Base-by-base conservation (phyloP, 2,797 vertebrate species). In the Sebastolobus altivelis region DNA sequence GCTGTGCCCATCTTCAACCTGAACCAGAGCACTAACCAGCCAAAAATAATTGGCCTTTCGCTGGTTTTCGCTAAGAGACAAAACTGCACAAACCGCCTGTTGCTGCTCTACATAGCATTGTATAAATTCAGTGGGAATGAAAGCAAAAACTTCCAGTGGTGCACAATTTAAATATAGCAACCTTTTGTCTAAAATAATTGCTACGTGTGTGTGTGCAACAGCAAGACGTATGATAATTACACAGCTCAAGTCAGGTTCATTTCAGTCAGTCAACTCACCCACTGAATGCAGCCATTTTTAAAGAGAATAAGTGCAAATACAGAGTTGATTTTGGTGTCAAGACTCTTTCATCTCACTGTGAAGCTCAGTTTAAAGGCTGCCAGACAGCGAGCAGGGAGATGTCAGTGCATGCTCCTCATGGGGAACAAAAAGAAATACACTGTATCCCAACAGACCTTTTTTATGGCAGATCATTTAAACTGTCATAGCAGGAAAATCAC, bases 101-200 rank as follows among this genome's bases (percentile, higher is more conserved):
- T 74, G 56, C 56, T 65, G n/a, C 61, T 31, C 14, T 20, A 46
- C 22, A 60, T 13, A 10, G 29, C 11, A 14, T 31, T n/a, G 6
- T 18, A 11, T 62, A 46, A 65, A 79, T 82, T 71, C 43, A 61
- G 38, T 63, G 27, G 35, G 77, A 88, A 82, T 83, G 35, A 72
- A 71, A 79, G 65, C 60, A 74, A 72, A 88, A 90, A 71, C 73
- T 70, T 88, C 72, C 72, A 0, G 16, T 66, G 29, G 72, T 80
- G 79, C 84, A 80, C 65, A 79, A 79, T 89, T 88, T 87, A 92
- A 88, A 90, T 89, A 87, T 89, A 90, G 83, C 74, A 56, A 3
- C 80, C 80, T 88, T 56, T 92, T 92, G 87, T 93, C 77, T 80
- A 72, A 88, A 89, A 92, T 92, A 91, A 93, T 93, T 90, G 77